Conservation (phyloP, 2,797 vertebrate species). For the Percopsis omiscomaycus region DNA sequence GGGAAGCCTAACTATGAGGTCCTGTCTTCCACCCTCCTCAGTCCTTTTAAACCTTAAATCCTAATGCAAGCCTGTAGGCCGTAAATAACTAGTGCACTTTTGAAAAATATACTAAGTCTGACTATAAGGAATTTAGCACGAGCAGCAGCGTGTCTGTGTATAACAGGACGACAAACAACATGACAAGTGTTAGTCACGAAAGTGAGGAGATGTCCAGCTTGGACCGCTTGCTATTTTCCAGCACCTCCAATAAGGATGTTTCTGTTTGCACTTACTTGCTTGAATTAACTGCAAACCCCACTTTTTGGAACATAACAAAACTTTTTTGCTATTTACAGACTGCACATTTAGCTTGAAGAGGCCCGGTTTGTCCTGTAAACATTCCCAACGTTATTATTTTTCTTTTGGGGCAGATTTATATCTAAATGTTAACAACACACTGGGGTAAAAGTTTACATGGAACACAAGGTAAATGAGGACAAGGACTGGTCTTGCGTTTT, state of each 20-base stretch:
- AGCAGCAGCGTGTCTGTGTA: not conserved
- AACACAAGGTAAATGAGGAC: constrained; percentile 46
- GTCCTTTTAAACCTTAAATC: not conserved
- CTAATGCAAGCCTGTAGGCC: not conserved
- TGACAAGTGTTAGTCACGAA: not conserved
- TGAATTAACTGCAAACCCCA: constrained; percentile 31
- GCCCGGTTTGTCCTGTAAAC: constrained; percentile 60
- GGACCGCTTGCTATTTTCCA: not conserved
- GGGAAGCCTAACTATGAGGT: not conserved
- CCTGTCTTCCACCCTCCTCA: not conserved
- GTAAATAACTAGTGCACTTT: not conserved
- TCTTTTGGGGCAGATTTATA: constrained; percentile 67
- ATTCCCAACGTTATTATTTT: constrained; percentile 74
- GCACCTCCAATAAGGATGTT: constrained; percentile 5
- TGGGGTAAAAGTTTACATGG: constrained; percentile 75
- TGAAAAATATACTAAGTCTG: not conserved
- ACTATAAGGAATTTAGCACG: not conserved
- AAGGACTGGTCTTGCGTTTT: constrained; percentile 51
- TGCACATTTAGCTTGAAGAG: constrained; percentile 62
- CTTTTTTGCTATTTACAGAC: constrained; percentile 51
- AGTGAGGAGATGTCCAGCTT: not conserved
- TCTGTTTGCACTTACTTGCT: constrained; percentile 38
- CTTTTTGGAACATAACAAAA: constrained; percentile 47
- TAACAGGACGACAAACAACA: not conserved
- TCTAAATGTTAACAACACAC: constrained; percentile 72